phyloP scores from a whole-genome alignment of 2,113 vertebrate species.

The Lasiurus cinereus region DNA sequence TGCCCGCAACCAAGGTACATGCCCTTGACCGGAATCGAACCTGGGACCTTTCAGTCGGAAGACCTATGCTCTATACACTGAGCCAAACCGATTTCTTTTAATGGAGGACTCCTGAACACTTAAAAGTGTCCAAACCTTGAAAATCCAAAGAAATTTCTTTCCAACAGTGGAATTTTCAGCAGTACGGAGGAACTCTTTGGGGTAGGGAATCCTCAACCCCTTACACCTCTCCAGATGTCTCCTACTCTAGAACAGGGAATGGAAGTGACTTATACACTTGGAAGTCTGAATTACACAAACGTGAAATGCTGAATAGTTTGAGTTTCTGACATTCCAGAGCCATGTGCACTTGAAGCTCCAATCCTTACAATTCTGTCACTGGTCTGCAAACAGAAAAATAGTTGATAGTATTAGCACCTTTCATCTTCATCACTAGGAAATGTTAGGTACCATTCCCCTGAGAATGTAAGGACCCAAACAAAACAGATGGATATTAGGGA shows the following conservation, averaged over 20 bases:
- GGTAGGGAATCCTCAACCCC: not conserved
- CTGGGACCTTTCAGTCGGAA: too few relatives aligned
- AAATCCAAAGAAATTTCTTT: not conserved
- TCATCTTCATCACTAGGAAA: not conserved
- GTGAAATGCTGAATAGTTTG: not conserved
- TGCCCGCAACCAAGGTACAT: too few relatives aligned
- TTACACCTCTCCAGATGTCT: not conserved
- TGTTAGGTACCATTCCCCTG: not conserved
- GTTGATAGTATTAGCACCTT: not conserved
- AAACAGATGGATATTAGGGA: not conserved
- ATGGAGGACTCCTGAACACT: not conserved
- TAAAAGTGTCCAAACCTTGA: not conserved
- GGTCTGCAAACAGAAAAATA: not conserved
- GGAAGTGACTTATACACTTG: not conserved
- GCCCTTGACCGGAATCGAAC: too few relatives aligned
- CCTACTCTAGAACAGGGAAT: not conserved
- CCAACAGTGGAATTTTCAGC: not conserved
- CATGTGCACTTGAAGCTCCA: not conserved
- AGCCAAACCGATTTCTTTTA: not conserved
- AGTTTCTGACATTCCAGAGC: not conserved
- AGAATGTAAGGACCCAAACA: not conserved
- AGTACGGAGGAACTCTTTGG: not conserved
- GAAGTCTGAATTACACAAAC: conserved; percentile 12
- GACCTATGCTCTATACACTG: too few relatives aligned
- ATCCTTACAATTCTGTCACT: not conserved